Base-by-base conservation (phyloP, 2,113 vertebrate species). In the Pollimyrus isidori region DNA sequence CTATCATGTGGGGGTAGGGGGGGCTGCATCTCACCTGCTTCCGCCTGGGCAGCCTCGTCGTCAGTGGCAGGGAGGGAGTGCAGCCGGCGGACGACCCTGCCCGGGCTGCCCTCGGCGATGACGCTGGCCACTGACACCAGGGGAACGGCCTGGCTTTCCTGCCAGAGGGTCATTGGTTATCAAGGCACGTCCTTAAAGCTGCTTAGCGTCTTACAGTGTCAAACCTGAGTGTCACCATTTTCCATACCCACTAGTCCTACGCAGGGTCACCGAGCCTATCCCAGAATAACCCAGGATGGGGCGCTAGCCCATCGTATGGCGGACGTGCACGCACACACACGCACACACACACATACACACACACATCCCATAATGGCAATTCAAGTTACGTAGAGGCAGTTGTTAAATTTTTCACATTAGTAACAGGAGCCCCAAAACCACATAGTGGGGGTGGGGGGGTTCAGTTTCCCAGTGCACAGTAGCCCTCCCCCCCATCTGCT, bases 61-160 rank as follows among this genome's bases (percentile, higher is more conserved):
- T 96, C 95, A 11, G 15, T 3, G 0, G 11, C 19, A 0, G 92
- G 39, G 80, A 93, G 93, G 3, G 94, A 90, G 48, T 92, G 89
- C 48, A 95, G 94, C 62, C 96, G 96, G n/a, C 95, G 97, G 1
- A 93, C 90, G 0, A 82, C 90, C 91, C 96, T 97, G 88, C 87
- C 90, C 0, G 94, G 89, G 45, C 92, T 93, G 17, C 92, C 92
- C 26, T 95, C 96, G 0, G 93, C 88, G 0, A 96, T 93, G 87
- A 97, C 92, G 0, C 93, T 96, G 91, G 95, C 96, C 85, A 99
- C 94, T 0, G 97, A 96, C 58, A 95, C 53, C 48, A 98, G 93
- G 0, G 97, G 97, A 73, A 97, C 94, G 2, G 97, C 97, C 92
- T 97, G 98, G 90, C 95, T 96, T 90, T 98, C 98, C 98, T 99